Conservation (phyloP, 2,113 vertebrate species). For the Diglossa brunneiventris region DNA sequence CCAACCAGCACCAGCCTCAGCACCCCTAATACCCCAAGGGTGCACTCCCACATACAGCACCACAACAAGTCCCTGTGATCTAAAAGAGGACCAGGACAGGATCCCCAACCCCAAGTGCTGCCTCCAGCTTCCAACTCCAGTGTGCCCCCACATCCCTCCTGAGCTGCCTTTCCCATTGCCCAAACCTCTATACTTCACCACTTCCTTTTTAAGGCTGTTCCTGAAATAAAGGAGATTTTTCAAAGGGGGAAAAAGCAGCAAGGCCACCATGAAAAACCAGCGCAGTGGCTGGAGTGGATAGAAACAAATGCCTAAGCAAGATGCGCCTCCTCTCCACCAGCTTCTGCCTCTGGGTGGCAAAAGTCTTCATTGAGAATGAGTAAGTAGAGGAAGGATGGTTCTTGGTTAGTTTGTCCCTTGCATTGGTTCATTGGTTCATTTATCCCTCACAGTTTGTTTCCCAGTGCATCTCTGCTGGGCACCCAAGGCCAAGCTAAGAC, state of each 20-base stretch:
- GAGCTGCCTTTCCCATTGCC: not conserved
- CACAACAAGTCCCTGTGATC: not conserved
- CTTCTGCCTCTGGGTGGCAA: not conserved
- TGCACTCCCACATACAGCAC: not conserved
- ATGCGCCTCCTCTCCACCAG: not conserved
- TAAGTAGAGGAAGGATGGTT: not conserved
- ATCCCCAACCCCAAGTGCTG: not conserved
- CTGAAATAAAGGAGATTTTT: not conserved
- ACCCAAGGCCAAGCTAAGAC: not conserved
- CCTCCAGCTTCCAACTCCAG: not conserved
- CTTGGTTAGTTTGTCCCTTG: not conserved
- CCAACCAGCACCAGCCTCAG: not conserved
- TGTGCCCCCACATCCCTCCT: rapidly evolving
- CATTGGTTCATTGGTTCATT: not conserved
- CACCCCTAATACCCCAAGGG: not conserved
- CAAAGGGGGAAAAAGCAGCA: not conserved
- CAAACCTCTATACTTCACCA: not conserved
- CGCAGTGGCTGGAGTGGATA: not conserved
- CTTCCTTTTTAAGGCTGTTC: not conserved
- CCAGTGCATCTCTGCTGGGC: not conserved
- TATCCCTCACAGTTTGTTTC: not conserved
- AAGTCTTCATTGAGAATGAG: not conserved
- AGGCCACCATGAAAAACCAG: not conserved
- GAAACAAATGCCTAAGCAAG: not conserved
- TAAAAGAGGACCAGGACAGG: not conserved